Conservation (phyloP, 2,888 invertebrate species). For the Parthenolecanium corni region DNA sequence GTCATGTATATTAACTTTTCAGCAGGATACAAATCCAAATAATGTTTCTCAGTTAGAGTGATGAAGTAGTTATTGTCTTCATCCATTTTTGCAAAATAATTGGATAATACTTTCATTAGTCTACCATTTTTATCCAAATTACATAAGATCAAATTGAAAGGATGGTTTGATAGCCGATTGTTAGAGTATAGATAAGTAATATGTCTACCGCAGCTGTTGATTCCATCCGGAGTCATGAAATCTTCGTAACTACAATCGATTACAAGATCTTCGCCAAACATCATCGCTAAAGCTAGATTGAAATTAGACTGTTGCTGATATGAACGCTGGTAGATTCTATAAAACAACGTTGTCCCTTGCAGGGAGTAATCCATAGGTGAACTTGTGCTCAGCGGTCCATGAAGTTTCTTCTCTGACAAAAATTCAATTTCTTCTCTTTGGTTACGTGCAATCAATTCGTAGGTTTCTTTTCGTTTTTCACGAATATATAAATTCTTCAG, state of each 20-base stretch:
- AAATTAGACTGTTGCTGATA: slow-evolving; percentile 6
- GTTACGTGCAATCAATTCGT: not conserved
- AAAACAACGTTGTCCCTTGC: not conserved
- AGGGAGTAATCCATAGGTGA: not conserved
- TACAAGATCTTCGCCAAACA: slow-evolving; percentile 16
- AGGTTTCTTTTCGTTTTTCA: not conserved
- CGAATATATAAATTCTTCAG: not conserved
- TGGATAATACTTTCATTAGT: not conserved
- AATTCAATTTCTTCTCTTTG: not conserved
- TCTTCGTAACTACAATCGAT: slow-evolving; percentile 22
- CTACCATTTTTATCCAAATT: not conserved
- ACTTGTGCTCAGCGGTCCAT: not conserved
- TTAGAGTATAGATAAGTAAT: not conserved
- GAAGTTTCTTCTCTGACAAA: not conserved
- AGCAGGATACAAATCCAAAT: slow-evolving; percentile 15
- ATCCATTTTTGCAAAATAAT: not conserved
- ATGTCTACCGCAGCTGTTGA: not conserved
- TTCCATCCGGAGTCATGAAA: not conserved
- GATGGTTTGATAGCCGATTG: slow-evolving; percentile 1
- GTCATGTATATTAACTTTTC: slow-evolving; percentile 16
- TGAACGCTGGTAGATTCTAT: not conserved
- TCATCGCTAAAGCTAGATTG: not conserved
- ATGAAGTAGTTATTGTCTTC: not conserved
- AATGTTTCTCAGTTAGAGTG: slow-evolving; percentile 10
- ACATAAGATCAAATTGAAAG: slow-evolving; percentile 4